Conservation (phyloP, 2,888 invertebrate species). For the Dasypolia templi region DNA sequence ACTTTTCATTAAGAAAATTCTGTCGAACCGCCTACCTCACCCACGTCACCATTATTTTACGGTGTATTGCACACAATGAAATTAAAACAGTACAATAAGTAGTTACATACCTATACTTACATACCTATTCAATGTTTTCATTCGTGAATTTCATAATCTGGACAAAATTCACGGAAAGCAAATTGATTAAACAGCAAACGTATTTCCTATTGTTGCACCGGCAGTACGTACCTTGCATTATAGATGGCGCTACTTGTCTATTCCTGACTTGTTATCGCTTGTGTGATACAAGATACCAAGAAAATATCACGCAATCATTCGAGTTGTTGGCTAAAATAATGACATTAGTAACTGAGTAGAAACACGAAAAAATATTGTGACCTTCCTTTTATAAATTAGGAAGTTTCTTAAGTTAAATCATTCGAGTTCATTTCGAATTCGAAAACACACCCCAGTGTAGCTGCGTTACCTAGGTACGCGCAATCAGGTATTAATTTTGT, state of each 20-base stretch:
- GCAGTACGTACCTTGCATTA: neutral
- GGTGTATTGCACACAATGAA: neutral
- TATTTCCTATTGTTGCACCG: neutral
- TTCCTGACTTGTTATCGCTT: neutral
- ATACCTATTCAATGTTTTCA: neutral
- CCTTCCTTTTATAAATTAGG: no score
- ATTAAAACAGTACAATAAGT: neutral
- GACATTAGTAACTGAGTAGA: neutral
- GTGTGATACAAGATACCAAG: neutral
- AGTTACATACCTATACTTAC: neutral
- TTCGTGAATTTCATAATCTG: neutral
- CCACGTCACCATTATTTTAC: no score
- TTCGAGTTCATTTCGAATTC: no score
- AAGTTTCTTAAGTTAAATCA: no score
- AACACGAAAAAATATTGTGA: neutral
- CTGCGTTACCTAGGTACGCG: no score
- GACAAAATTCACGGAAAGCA: neutral
- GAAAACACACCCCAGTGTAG: no score
- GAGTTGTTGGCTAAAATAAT: neutral
- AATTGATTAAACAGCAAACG: conserved; percentile 1
- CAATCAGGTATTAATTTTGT: no score
- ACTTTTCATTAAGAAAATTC: no score
- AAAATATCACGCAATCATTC: neutral
- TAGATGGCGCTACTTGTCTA: conserved; percentile 31
- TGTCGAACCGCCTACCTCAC: no score